Base-by-base conservation (phyloP, 2,888 invertebrate genomes). In the Cataglyphis rosenhaueri region DNA sequence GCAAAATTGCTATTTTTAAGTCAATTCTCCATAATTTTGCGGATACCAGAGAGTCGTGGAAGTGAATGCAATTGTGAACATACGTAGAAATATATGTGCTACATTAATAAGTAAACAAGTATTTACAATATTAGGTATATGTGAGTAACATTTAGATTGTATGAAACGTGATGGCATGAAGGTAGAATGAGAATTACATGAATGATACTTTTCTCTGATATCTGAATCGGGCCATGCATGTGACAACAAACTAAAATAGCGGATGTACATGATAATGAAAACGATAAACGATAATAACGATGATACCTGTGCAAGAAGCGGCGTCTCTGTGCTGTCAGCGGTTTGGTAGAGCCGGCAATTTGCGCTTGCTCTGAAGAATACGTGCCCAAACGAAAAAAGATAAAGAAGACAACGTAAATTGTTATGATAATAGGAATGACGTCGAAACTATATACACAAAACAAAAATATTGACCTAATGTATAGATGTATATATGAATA, bases 271-370 rank as follows among this genome's bases (percentile, higher is more conserved):
- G 84, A 83, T 71, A 78, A 88, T 86, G 87, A 90, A 89, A 88
- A 90, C 83, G 89, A 88, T 87, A 91, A 90, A 90, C 83, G 89
- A 88, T 87, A 91, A 90, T 91, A 85, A 91, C 92, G 92, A 92
- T 92, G 92, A 93, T 94, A 94, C 94, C 94, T 94, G 94, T 94
- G 94, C 94, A 93, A 94, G 94, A 94, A 94, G 94, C 93, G 94
- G 91, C 93, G 93, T 94, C 94, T 94, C 94, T 93, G 94, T 94
- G 94, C 93, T 94, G 94, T 94, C 93, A 94, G 94, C 94, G 92
- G 90, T 94, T 94, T 92, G 94, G 94, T 93, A 94, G 93, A 94
- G 94, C 92, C 93, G 94, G 94, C 93, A 94, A 93, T 93, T 93
- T 94, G 93, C 94, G 94, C 91, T 94, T 94, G 94, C 93, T 94